Base-by-base conservation (phyloP, 2,888 invertebrate species). In the Keiferia lycopersicella region DNA sequence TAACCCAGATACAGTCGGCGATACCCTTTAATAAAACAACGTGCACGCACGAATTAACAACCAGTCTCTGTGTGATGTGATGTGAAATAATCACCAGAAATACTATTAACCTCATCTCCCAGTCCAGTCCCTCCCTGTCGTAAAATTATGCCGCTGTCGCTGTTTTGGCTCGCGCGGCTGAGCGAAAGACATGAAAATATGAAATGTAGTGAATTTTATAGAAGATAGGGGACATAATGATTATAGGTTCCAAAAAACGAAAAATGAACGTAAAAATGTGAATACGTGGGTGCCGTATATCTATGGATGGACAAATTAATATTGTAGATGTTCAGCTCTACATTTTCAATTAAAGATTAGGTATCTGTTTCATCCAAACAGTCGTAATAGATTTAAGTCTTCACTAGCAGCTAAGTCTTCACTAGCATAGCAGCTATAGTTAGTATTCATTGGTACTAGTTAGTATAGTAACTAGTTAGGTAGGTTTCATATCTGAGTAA, bases 1-100 rank as follows among this genome's bases (percentile, higher is more conserved):
- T 82, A 84, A 84, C 85, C 82, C 76, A 84, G 80, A 77, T 82
- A 78, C 76, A 66, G 70, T 68, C 62, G 56, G 66, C 41, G 59
- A 73, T 73, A 72, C 71, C 72, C 73, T 74, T 75, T 64, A 63
- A 57, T 66, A 64, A 64, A 63, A 65, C 65, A 22, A 30, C 50
- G 59, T 10, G 34, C 60, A 48, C 61, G 61, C 48, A 61, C 34
- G 61, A 48, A 50, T 26, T 48, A 26, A 61, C 61, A 48, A 59
- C 45, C 61, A 48, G 61, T 50, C 10, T 50, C 61, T 50, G 34
- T 56, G 56, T 34, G 53, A 20, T 45, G 45, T 45, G 18, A 45
- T 61, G 50, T 61, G 61, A 61, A 61, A 61, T 62, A 65, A 65
- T 65, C 62, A 62, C 62, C 65, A 50, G 59, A 65, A 65, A 65